Evolutionary conservation across 1,140 invertebrate genomes (phyloP), one percentile per base, ranked within the genome.

Genomic region (Caerostris extrusa): DNA sequence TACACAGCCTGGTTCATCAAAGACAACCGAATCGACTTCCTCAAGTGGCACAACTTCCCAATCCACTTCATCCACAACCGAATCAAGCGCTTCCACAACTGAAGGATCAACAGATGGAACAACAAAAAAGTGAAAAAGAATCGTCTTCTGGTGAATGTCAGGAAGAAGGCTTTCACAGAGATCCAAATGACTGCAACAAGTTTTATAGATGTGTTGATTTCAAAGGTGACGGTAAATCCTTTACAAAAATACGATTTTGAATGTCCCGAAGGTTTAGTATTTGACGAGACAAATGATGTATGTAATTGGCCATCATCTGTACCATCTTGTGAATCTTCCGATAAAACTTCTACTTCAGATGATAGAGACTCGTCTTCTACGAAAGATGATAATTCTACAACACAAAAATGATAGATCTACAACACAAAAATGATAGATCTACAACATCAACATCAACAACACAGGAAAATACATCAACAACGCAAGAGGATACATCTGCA

Each of bases 101-200:
- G 17, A 88, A 88, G 85, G 7, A 53, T 91, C 94, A 64, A 82
- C 94, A 57, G 60, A 14, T 92, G 94, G 34, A 93, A 56, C n/a
- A 92, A 94, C 57, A 87, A 14, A 57, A 93, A 14, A 91, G 57
- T 95, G 87, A 82, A 95, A 90, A 90, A 50, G 34, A 34, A 34
- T 34, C 34, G 34, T 34, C 34, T 34, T 56, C 64, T 1, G 88
- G 87, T 19, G 93, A 95, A 12, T 97, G 97, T 95, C 95, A 94
- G 10, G 93, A 96, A 88, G 96, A 97, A 95, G 98, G 97, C 57
- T 98, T 97, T 95, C 97, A 97, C 95, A 97, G 97, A 7, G 95
- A 97, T 96, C 96, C 96, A 56, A 96, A 96, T n/a, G 96, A 97
- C 69, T 98, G 98, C 95, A 96, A 89, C 81, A 94, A 94, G 92